These are phyloP conservation scores for Buphagus erythrorhynchus DNA, from an alignment of 2,797 vertebrate genomes.

Conservation along the genomic window DNA sequence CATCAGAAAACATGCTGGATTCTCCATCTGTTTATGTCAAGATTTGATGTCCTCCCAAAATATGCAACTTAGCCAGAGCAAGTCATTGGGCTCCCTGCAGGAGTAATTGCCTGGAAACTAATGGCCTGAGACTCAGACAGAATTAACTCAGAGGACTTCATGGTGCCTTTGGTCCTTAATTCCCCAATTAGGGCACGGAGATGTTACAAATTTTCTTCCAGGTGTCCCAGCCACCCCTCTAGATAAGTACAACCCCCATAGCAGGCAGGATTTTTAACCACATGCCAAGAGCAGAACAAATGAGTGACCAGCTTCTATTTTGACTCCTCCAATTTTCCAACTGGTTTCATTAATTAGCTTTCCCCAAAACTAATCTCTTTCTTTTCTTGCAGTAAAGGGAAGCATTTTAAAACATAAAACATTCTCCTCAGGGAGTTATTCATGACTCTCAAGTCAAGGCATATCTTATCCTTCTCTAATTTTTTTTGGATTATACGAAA, in stretches of 20 bases:
- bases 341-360: neutral
- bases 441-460: neutral
- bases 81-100: neutral
- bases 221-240: neutral
- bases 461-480: neutral
- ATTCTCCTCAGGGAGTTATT: neutral
- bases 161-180: neutral
- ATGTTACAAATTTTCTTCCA: neutral
- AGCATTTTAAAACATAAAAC: neutral
- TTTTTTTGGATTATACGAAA: neutral
- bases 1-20: neutral
- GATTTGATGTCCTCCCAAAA: neutral
- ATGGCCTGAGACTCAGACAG: neutral
- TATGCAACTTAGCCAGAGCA: neutral
- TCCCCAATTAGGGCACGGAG: neutral
- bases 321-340: neutral
- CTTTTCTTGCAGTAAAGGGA: neutral
- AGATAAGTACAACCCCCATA: neutral
- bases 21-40: constrained; percentile 11
- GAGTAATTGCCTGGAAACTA: neutral
- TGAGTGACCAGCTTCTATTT: neutral
- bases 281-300: neutral
- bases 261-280: neutral
- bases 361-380: neutral
- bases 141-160: neutral